phyloP scores from a whole-genome alignment of 2,113 vertebrate genomes.

The Electrona antarctica region DNA sequence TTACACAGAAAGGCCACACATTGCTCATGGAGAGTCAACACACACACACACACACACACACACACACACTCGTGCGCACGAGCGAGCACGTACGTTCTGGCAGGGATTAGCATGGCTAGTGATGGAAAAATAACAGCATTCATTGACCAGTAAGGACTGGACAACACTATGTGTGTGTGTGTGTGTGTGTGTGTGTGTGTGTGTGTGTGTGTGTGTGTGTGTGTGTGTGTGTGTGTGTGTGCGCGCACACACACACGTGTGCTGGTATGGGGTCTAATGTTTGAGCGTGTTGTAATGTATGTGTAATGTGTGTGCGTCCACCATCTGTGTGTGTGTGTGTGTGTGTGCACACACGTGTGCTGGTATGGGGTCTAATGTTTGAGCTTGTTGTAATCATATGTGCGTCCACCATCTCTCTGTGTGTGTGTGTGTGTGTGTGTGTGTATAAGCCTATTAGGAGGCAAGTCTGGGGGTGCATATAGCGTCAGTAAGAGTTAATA shows the following conservation, averaged over 20 bases:
- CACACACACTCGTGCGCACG: background rate
- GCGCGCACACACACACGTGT: background rate
- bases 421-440: constrained; percentile 17
- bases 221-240: background rate
- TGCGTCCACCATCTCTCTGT: constrained; percentile 7
- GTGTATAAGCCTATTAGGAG: constrained; percentile 58
- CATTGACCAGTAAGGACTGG: constrained; percentile 32
- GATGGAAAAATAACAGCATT: constrained; percentile 58
- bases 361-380: background rate
- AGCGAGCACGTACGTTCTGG: constrained; percentile 16
- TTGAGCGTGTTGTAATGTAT: too few relatives aligned
- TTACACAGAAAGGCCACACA: constrained; percentile 58
- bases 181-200: constrained; percentile 24
- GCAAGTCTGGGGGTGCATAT: constrained; percentile 29
- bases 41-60: constrained; percentile 11
- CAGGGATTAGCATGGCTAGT: constrained; percentile 56
- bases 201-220: constrained; percentile 7
- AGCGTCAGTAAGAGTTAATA: constrained; percentile 61
- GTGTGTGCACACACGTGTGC: background rate
- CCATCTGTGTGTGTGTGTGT: too few relatives aligned
- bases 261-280: background rate
- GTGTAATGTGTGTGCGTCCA: background rate
- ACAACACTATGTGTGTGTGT: constrained; percentile 35
- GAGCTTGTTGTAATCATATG: background rate
- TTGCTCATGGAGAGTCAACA: constrained; percentile 26